Evolutionary conservation across 64 coral and sea anemone species (phyloP).

Genomic region (Actinia equina): DNA sequence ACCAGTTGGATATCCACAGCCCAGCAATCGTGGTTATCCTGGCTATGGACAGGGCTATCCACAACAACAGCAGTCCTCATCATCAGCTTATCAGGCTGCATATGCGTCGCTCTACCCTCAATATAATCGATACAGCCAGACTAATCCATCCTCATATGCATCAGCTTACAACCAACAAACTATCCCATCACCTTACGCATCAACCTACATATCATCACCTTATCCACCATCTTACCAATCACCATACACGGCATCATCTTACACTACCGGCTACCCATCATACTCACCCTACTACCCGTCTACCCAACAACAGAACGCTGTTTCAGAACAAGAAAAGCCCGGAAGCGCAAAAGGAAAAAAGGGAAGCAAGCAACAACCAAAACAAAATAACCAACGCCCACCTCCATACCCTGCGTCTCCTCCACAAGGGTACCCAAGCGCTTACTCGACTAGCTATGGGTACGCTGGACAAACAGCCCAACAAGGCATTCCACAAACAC

Average conservation of each 20-base stretch:
- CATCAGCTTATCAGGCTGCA: not conserved
- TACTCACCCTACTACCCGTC: not conserved
- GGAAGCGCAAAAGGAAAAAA: not conserved
- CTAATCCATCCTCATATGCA: not conserved
- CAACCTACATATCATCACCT: not conserved
- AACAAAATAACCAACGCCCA: not conserved
- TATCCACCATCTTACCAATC: not conserved
- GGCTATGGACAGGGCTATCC: not conserved
- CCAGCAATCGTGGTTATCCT: not conserved
- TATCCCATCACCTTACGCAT: not conserved
- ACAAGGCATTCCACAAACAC: not conserved
- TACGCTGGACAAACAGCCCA: not conserved
- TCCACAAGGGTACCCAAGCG: not conserved
- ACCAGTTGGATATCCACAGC: not conserved
- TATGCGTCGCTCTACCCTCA: not conserved
- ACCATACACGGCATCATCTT: not conserved
- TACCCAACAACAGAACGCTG: not conserved
- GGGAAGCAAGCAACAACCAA: not conserved
- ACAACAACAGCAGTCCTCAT: not conserved
- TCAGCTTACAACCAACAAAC: not conserved
- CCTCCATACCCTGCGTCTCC: not conserved
- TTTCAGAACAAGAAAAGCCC: not conserved
- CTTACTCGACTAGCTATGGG: not conserved
- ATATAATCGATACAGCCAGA: not conserved
- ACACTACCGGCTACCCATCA: not conserved